phyloP scores from a whole-genome alignment of 2,888 invertebrate species.

The Sinopyrophorus schimmeli region DNA sequence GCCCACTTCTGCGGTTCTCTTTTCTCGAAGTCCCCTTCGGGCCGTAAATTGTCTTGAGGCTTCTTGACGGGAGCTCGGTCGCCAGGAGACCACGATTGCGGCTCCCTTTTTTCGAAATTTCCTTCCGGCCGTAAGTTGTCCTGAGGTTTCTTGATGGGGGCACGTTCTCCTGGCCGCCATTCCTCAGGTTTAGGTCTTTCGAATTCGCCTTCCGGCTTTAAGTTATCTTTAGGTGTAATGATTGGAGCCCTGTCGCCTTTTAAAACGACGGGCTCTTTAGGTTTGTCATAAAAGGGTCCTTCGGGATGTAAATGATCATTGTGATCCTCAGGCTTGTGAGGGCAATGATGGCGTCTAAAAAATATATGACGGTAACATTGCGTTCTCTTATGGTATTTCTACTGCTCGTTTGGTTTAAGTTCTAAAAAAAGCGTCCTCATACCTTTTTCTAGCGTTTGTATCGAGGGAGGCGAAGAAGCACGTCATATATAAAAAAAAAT shows the following conservation, averaged over 20 bases:
- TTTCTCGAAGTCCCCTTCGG: conserved; percentile 61
- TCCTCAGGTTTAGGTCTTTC: conserved; percentile 53
- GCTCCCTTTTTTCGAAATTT: conserved; percentile 46
- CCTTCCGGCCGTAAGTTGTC: conserved; percentile 53
- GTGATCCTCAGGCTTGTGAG: conserved; percentile 66
- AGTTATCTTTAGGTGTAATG: conserved; percentile 55
- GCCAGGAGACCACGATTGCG: conserved; percentile 49
- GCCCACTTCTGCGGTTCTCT: conserved; percentile 54
- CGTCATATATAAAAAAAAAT: too few relatives aligned
- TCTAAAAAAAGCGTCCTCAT: too few relatives aligned
- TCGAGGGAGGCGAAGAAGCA: too few relatives aligned
- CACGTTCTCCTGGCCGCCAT: conserved; percentile 54
- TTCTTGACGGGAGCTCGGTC: conserved; percentile 60
- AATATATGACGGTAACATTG: conserved; percentile 13
- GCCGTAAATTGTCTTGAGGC: conserved; percentile 56
- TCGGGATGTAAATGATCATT: conserved; percentile 74
- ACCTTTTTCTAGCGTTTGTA: conserved; percentile 40
- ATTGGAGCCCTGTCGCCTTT: conserved; percentile 55
- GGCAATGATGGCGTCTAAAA: conserved; percentile 81
- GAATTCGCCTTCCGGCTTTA: conserved; percentile 56
- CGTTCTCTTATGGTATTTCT: too few relatives aligned
- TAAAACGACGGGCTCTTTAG: conserved; percentile 57
- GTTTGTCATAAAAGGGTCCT: conserved; percentile 63
- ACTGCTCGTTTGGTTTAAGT: too few relatives aligned
- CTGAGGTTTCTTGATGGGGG: conserved; percentile 51